A percentile compares a stretch with the other conserved stretches of the same genome.
These are phyloP conservation scores for Cantharis rufa DNA, from an alignment of 2,888 invertebrate genomes.

Conservation along the genomic window DNA sequence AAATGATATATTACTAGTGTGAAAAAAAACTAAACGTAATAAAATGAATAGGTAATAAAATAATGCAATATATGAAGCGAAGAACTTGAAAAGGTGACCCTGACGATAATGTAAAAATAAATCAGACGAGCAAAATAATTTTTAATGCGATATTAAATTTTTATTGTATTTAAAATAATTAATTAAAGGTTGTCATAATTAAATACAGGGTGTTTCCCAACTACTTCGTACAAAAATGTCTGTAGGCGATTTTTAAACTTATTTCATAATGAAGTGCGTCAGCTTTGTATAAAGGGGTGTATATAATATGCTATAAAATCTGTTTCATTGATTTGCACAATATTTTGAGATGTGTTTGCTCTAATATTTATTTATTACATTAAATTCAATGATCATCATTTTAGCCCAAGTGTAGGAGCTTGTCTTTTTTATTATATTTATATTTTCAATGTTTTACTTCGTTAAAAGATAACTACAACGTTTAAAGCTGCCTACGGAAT, in stretches of 20 bases:
- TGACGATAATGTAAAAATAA: background rate
- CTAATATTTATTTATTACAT: no score
- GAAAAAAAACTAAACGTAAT: background rate
- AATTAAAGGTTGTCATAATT: background rate
- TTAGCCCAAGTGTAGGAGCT: no score
- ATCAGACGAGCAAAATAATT: background rate
- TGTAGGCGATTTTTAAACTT: background rate
- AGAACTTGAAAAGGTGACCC: background rate
- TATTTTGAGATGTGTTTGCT: no score
- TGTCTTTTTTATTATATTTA: no score
- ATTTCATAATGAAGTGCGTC: background rate
- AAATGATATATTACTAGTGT: background rate
- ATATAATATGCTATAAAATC: no score
- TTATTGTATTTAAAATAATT: background rate
- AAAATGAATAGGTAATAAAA: background rate
- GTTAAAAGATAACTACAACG: no score
- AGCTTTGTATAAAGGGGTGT: no score
- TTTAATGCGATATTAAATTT: background rate
- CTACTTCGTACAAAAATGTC: no score
- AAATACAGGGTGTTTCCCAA: background rate
- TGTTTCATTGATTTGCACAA: no score
- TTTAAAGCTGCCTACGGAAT: no score
- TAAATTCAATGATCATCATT: no score
- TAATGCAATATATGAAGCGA: background rate
- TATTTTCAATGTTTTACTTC: no score